Conservation (phyloP, 2,113 vertebrate species). For the Caretta caretta region DNA sequence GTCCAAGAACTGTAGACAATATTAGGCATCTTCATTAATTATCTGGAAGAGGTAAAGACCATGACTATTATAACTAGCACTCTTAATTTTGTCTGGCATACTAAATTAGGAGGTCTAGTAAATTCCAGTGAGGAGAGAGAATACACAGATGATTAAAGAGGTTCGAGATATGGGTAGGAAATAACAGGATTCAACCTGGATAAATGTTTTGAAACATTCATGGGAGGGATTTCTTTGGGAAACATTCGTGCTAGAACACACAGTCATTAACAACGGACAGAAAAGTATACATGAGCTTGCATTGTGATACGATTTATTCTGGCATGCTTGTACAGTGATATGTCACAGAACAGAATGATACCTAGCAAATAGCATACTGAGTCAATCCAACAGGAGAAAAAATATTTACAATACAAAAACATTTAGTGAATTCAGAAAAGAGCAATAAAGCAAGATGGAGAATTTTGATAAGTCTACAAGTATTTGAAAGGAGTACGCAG, state of each 20-base stretch:
- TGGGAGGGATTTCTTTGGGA: neutral
- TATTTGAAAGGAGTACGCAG: neutral
- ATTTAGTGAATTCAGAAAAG: neutral
- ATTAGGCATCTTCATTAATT: slow-evolving; percentile 6
- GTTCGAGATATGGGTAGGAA: neutral
- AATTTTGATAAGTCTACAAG: neutral
- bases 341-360: neutral
- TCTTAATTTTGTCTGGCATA: slow-evolving; percentile 14
- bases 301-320: neutral
- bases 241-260: neutral
- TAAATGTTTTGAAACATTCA: neutral
- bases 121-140: neutral
- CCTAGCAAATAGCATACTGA: neutral
- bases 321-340: neutral
- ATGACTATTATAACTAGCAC: neutral
- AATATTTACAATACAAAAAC: neutral
- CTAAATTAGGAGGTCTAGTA: neutral
- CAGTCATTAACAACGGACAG: neutral
- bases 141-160: neutral
- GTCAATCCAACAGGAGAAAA: neutral
- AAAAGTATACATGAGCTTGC: neutral
- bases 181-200: neutral
- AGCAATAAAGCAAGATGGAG: neutral
- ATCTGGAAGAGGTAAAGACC: neutral
- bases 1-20: rapidly evolving